Percentiles rank a stretch among this genome's conserved stretches.
Conservation (phyloP, 2,888 invertebrate species). For the Acronicta aceris region DNA sequence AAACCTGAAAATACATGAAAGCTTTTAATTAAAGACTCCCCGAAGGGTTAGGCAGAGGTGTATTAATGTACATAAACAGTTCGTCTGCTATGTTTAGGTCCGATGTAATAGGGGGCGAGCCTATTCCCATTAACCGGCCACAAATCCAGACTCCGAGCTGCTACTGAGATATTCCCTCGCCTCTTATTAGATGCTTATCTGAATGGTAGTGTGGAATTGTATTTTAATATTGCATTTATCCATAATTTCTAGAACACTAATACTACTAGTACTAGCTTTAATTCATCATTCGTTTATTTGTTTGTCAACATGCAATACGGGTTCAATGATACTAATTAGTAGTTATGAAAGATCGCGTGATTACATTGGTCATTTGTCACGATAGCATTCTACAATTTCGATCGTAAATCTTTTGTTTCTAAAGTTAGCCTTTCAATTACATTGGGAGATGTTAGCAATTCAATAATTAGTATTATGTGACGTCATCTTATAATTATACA, state of each 20-base stretch:
- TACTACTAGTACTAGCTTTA: background rate
- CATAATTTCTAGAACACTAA: conserved; percentile 29
- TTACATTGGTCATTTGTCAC: conserved; percentile 6
- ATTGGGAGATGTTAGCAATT: background rate
- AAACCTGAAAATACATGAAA: too few relatives aligned
- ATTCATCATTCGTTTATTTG: conserved; percentile 20
- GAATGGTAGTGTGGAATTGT: too few relatives aligned
- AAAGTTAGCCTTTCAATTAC: conserved; percentile 7
- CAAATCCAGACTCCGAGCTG: too few relatives aligned
- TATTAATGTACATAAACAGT: too few relatives aligned
- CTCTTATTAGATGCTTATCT: too few relatives aligned
- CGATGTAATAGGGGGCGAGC: too few relatives aligned
- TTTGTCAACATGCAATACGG: conserved; percentile 41
- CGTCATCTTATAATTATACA: background rate
- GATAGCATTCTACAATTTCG: conserved; percentile 19
- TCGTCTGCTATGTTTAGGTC: too few relatives aligned
- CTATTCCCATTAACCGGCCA: too few relatives aligned
- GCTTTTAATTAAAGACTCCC: too few relatives aligned
- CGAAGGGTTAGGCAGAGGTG: too few relatives aligned
- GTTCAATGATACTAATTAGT: conserved; percentile 42
- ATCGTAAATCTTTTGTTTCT: conserved; percentile 32
- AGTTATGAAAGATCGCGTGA: conserved; percentile 39
- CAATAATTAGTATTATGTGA: background rate
- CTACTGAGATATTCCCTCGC: too few relatives aligned
- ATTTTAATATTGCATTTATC: too few relatives aligned